These are phyloP conservation scores for Tadarida brasiliensis DNA, from an alignment of 2,797 vertebrate species.

Conservation along the genomic window DNA sequence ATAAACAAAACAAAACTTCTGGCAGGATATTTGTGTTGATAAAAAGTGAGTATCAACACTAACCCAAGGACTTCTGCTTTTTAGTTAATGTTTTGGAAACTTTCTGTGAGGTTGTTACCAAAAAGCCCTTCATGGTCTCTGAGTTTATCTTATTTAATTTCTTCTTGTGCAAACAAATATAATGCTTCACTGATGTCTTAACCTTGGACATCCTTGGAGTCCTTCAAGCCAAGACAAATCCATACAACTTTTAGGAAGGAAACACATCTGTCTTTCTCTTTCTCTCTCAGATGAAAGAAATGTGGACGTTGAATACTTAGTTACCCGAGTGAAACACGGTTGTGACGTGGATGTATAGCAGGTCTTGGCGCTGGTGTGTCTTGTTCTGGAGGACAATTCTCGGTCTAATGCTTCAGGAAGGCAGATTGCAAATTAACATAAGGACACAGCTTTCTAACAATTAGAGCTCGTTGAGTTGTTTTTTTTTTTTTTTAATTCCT, in stretches of 20 bases:
- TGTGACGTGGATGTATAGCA: accelerated
- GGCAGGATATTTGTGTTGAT: constrained; percentile 27
- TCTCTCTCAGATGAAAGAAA: not conserved
- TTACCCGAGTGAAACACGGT: not conserved
- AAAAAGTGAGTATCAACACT: constrained; percentile 42
- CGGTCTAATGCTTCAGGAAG: not conserved
- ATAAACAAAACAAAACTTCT: not conserved
- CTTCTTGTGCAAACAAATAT: constrained; percentile 18
- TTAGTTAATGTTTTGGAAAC: constrained; percentile 59
- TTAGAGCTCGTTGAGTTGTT: not conserved
- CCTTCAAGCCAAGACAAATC: constrained; percentile 6
- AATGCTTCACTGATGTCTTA: constrained; percentile 17
- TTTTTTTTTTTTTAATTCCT: no score
- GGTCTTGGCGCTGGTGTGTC: not conserved
- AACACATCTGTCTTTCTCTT: not conserved
- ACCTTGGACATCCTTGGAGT: not conserved
- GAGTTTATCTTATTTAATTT: constrained; percentile 46
- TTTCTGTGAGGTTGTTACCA: constrained; percentile 44
- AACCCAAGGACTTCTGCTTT: constrained; percentile 30
- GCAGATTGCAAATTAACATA: not conserved
- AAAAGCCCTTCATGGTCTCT: not conserved
- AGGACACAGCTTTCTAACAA: not conserved
- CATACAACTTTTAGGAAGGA: not conserved
- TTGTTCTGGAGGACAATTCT: not conserved
- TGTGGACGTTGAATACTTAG: not conserved